phyloP scores from a whole-genome alignment of 2,113 vertebrate genomes.

The Spea bombifrons region DNA sequence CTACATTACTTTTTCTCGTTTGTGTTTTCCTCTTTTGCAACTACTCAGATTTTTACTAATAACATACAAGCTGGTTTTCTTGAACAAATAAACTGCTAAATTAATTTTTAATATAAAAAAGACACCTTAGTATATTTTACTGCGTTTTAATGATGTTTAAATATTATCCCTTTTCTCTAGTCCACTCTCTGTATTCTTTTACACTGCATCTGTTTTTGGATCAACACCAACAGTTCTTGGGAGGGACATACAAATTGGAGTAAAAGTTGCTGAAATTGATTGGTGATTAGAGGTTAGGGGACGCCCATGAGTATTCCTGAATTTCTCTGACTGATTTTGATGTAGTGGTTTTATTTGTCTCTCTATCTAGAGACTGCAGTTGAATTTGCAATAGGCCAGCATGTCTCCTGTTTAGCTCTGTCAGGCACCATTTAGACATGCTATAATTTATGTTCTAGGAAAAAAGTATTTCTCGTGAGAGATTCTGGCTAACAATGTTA shows the following conservation, averaged over 20 bases:
- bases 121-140: neutral
- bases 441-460: conserved; percentile 81
- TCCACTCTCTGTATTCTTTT: neutral
- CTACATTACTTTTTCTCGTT: too few species aligned
- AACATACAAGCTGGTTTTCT: too few species aligned
- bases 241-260: conserved; percentile 69
- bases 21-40: too few species aligned
- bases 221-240: conserved; percentile 60
- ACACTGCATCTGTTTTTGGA: conserved; percentile 52
- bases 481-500: conserved; percentile 72
- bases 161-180: too few species aligned
- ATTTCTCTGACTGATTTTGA: conserved; percentile 81
- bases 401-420: conserved; percentile 77
- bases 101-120: too few species aligned
- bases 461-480: conserved; percentile 77
- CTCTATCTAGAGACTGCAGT: conserved; percentile 72
- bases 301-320: conserved; percentile 71
- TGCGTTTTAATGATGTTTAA: neutral
- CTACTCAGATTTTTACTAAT: too few species aligned
- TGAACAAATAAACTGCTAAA: too few species aligned
- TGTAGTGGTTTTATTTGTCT: conserved; percentile 82
- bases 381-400: conserved; percentile 75
- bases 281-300: conserved; percentile 77
- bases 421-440: conserved; percentile 77
- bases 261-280: conserved; percentile 77